Base-by-base conservation (phyloP, 2,113 vertebrate species). In the Silurus meridionalis region DNA sequence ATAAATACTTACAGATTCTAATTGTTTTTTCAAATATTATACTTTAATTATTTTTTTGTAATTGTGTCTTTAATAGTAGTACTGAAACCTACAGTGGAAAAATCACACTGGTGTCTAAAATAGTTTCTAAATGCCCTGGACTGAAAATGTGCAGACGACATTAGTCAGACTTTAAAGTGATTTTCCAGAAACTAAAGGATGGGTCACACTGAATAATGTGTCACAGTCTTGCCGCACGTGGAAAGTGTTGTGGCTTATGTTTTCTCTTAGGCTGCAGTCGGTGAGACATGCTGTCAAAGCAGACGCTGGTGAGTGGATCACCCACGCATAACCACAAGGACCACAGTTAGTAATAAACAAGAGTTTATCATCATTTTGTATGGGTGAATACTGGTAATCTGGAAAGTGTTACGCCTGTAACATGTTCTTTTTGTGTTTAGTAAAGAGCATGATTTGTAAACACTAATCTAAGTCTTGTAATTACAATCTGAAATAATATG, bases 221-320 rank as follows among this genome's bases (percentile, higher is more conserved):
- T 88, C 77, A 88, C 87, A 91, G 88, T 91, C 57, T 95, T 93
- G 94, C 94, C 94, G 92, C 85, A 80, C 87, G 91, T 92, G 91
- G 92, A 87, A 90, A 37, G 82, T 91, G 90, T 88, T 92, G 83
- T 87, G 90, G 90, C 81, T 86, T 83, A 74, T 86, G 87, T 90
- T 90, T 91, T 91, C 63, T 21, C 83, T 83, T 87, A 67, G 66
- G 85, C 64, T 50, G 28, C 63, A 85, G 88, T 90, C 83, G 85
- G 87, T 19, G 64, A 89, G 85, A 58, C 92, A 89, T 93, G 92
- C 89, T 92, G 88, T 94, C 86, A 92, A 17, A 89, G 92, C 88
- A 88, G 92, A 37, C 55, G 91, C 91, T 81, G 91, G 92, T 87
- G 3, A 9, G 80, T 91, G 87, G 63, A 87, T 87, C 92, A 90